These are phyloP conservation scores for Anseranas semipalmata DNA, from an alignment of 2,113 vertebrate genomes.

Conservation along the genomic window DNA sequence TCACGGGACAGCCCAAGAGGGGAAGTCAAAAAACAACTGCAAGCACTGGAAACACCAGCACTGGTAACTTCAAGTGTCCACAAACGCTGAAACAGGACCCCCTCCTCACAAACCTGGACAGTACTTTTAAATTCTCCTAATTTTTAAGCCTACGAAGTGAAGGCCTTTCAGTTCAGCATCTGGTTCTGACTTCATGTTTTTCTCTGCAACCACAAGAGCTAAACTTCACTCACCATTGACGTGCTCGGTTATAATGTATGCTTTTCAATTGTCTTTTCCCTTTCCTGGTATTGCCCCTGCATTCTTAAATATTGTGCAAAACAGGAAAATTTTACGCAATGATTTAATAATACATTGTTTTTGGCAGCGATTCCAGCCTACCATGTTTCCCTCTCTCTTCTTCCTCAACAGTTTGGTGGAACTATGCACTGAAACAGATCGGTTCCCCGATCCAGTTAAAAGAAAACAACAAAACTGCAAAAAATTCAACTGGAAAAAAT, in stretches of 20 bases:
- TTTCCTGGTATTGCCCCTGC: slow-evolving; percentile 62
- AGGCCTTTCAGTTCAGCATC: neutral
- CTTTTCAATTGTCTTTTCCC: slow-evolving; percentile 58
- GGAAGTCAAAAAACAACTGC: neutral
- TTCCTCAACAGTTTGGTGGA: neutral
- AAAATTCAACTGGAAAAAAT: neutral
- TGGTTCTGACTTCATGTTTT: slow-evolving; percentile 4
- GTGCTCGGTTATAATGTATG: slow-evolving; percentile 2
- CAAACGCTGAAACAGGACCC: neutral
- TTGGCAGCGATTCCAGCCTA: slow-evolving; percentile 48
- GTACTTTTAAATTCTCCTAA: neutral
- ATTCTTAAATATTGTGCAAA: slow-evolving; percentile 61
- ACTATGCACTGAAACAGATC: neutral
- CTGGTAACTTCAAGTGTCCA: neutral
- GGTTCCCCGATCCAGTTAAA: neutral
- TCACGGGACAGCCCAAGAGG: neutral
- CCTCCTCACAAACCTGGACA: neutral
- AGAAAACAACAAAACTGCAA: neutral
- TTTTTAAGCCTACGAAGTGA: neutral
- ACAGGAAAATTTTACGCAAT: slow-evolving; percentile 62
- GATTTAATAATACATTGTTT: slow-evolving; percentile 57
- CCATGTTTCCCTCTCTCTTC: slow-evolving; percentile 28
- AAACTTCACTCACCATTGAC: neutral
- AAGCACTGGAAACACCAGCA: neutral
- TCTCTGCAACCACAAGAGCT: slow-evolving; percentile 15